Evolutionary conservation across 2,888 invertebrate species (phyloP).

Genomic region (Neoitamus cyanurus): DNA sequence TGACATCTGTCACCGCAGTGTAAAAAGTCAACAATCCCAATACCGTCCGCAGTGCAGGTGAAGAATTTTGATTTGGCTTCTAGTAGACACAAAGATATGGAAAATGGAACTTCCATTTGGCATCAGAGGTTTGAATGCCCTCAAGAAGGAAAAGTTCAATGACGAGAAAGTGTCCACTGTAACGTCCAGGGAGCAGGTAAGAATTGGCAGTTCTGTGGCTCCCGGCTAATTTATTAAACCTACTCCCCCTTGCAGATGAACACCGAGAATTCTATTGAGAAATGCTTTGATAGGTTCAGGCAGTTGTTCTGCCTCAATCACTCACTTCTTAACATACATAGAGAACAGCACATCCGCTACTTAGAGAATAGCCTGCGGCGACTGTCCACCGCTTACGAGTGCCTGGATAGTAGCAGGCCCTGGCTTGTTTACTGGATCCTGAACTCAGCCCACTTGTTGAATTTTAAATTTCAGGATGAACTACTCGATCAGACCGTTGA

Average conservation of each 20-base stretch:
- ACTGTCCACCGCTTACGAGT: conserved; percentile 79
- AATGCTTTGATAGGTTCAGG: conserved; percentile 68
- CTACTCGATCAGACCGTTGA: conserved; percentile 69
- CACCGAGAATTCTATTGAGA: conserved; percentile 71
- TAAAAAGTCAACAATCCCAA: neutral
- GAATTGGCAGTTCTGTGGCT: neutral
- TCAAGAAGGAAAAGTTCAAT: conserved; percentile 68
- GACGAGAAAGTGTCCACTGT: conserved; percentile 71
- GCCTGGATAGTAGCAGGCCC: conserved; percentile 92
- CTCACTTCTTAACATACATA: conserved; percentile 72
- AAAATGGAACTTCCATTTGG: conserved; percentile 6
- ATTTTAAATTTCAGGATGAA: conserved; percentile 71
- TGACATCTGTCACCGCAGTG: neutral
- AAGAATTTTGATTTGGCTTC: too few species aligned
- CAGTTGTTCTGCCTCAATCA: conserved; percentile 68
- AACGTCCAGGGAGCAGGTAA: conserved; percentile 73
- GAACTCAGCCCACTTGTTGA: conserved; percentile 86
- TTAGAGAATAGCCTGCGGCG: conserved; percentile 75
- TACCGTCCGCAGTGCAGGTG: neutral
- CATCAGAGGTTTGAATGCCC: conserved; percentile 60
- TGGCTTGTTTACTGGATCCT: conserved; percentile 99
- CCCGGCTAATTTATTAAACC: neutral
- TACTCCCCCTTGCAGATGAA: conserved; percentile 65
- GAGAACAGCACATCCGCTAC: conserved; percentile 73
- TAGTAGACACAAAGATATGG: neutral